Base-by-base conservation (phyloP, 2,797 vertebrate species). In the Tadarida brasiliensis region DNA sequence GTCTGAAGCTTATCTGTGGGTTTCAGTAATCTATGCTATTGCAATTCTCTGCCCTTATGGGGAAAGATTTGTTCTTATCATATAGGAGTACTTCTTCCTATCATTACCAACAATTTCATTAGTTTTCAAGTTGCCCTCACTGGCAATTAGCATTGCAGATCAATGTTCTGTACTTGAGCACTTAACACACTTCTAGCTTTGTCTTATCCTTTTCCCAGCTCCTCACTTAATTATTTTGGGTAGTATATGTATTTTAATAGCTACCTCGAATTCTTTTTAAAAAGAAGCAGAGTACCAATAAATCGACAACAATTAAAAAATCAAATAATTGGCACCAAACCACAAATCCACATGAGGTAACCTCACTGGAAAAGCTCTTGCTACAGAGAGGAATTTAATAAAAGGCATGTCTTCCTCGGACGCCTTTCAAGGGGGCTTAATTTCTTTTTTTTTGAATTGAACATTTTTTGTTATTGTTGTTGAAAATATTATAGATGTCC, bases 351-450 rank as follows among this genome's bases (percentile, higher is more conserved):
- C 30, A 65, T 5, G n/a, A 44, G 7, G 11, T 83, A 70, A 70
- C 15, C 16, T 94, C 30, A 49, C 22, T 57, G 17, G 68, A 81
- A 84, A 33, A 93, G 49, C 24, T 90, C 57, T 90, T 67, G 54
- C 54, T 90, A 7, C 44, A 86, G 71, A 77, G 68, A 90, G 85
- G 22, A 61, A 94, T 74, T 89, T 59, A n/a, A 63, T 70, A 73
- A 94, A 73, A 44, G 39, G 28, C n/a, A 83, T 51, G n/a, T 84
- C n/a, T 90, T 94, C 71, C 65, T 74, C 87, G 65, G 9, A 68
- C 5, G 71, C n/a, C 28, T 76, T 63, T 92, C 54, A 63, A 94
- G 61, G 49, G 33, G 47, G 15, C 33, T 81, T 35, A 47, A 28
- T 87, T 87, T 87, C 74, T 89, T 44, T 44, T 44, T 44, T 4